Evolutionary conservation across 2,797 vertebrate species (phyloP).

Genomic region (Enteromius argenteus): DNA sequence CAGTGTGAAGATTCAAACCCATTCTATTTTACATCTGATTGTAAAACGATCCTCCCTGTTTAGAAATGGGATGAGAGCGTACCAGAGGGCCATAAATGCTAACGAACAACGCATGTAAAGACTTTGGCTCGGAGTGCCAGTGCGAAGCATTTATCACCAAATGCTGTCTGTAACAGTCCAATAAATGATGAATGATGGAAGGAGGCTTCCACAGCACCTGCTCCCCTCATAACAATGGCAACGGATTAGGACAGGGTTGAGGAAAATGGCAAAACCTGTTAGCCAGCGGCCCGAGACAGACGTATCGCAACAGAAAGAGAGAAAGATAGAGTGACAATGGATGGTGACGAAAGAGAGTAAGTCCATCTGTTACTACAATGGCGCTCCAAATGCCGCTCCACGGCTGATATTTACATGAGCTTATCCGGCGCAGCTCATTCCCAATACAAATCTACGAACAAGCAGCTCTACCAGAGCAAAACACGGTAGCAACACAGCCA

Average conservation of each 20-base stretch:
- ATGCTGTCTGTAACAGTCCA: slow-evolving; percentile 45
- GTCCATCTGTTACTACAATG: slow-evolving; percentile 48
- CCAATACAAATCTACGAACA: slow-evolving; percentile 25
- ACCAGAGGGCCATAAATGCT: slow-evolving; percentile 37
- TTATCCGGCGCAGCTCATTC: slow-evolving; percentile 18
- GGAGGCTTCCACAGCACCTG: slow-evolving; percentile 41
- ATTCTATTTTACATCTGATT: slow-evolving; percentile 44
- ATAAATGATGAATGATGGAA: slow-evolving; percentile 49
- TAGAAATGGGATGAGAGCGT: slow-evolving; percentile 19
- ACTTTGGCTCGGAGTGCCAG: slow-evolving; percentile 43
- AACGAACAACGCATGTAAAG: slow-evolving; percentile 52
- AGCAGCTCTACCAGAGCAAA: slow-evolving; percentile 3
- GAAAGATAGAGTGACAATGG: not conserved
- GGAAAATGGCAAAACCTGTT: slow-evolving; percentile 33
- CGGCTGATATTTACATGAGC: slow-evolving; percentile 39
- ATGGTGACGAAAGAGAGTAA: slow-evolving; percentile 42
- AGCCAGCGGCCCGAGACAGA: slow-evolving; percentile 13
- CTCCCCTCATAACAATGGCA: slow-evolving; percentile 35
- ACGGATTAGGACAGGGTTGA: slow-evolving; percentile 23
- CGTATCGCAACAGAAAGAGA: not conserved
- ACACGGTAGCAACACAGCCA: slow-evolving; percentile 16
- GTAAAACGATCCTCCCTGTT: slow-evolving; percentile 37
- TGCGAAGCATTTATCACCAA: slow-evolving; percentile 34
- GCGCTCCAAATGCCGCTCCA: not conserved
- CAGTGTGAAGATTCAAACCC: slow-evolving; percentile 31